Conservation (phyloP, 2,113 vertebrate genomes). For the Thunnus maccoyii region DNA sequence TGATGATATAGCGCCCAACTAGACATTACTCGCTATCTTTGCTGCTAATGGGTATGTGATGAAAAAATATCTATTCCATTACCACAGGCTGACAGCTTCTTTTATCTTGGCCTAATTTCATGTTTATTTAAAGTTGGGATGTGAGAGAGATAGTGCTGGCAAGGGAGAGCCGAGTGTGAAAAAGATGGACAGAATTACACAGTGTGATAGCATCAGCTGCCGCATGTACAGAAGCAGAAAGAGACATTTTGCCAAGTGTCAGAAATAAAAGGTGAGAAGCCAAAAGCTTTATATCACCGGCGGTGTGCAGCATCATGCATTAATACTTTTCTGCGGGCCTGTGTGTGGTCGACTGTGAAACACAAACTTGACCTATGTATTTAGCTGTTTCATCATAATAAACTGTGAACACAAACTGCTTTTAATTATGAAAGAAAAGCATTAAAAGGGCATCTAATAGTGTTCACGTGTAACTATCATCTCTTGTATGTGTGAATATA, state of each 20-base stretch:
- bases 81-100: conserved; percentile 57
- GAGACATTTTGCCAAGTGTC: conserved; percentile 46
- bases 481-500: background rate
- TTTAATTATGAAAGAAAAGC: background rate
- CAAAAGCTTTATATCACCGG: conserved; percentile 40
- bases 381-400: conserved; percentile 16
- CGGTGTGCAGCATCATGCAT: background rate
- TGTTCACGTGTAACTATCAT: background rate
- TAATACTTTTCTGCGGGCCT: conserved; percentile 21
- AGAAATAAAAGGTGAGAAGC: conserved; percentile 68
- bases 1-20: background rate
- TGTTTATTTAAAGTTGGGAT: conserved; percentile 78
- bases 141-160: conserved; percentile 30
- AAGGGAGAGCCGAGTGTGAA: conserved; percentile 44
- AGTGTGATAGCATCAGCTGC: conserved; percentile 53
- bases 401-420: background rate
- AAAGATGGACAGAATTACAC: conserved; percentile 66
- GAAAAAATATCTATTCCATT: conserved; percentile 65
- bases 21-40: conserved; percentile 45
- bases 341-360: conserved; percentile 9
- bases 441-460: background rate
- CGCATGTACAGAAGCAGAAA: conserved; percentile 27
- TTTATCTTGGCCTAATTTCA: conserved; percentile 77
- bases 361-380: background rate
- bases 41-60: conserved; percentile 35